Conservation (phyloP, 2,797 vertebrate species). For the Loris lydekkerianus region DNA sequence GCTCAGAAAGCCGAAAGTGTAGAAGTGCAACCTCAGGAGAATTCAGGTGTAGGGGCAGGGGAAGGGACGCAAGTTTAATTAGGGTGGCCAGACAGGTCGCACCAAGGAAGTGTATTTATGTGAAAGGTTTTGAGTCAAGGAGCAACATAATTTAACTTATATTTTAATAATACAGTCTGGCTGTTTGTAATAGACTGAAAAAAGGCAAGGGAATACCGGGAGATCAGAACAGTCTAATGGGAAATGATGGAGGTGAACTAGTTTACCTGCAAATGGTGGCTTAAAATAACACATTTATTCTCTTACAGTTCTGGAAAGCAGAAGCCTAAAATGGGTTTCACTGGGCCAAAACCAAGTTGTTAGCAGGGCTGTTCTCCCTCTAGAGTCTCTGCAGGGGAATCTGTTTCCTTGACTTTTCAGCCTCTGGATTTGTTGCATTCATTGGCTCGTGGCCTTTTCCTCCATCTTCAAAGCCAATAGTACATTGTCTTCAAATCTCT, state of each 20-base stretch:
- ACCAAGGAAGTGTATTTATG: background rate
- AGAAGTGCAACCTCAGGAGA: background rate
- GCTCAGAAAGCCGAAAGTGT: background rate
- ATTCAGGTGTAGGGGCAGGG: background rate
- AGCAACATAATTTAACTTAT: background rate
- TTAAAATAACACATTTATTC: background rate
- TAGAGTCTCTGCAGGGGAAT: background rate
- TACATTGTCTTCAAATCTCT: background rate
- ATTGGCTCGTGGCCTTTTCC: background rate
- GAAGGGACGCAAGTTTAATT: background rate
- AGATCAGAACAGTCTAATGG: background rate
- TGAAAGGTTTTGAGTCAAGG: background rate
- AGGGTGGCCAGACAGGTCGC: background rate
- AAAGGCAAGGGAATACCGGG: background rate
- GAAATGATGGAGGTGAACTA: background rate
- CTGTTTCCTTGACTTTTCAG: background rate
- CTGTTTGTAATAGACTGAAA: conserved; percentile 36
- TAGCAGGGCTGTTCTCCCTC: background rate
- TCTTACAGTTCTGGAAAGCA: background rate
- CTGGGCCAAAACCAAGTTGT: background rate
- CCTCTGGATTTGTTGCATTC: background rate
- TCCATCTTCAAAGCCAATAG: background rate
- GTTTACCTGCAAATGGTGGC: background rate
- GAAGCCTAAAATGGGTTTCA: background rate
- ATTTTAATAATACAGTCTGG: background rate